Conservation (phyloP, 2,113 vertebrate genomes). For the Alethe diademata region DNA sequence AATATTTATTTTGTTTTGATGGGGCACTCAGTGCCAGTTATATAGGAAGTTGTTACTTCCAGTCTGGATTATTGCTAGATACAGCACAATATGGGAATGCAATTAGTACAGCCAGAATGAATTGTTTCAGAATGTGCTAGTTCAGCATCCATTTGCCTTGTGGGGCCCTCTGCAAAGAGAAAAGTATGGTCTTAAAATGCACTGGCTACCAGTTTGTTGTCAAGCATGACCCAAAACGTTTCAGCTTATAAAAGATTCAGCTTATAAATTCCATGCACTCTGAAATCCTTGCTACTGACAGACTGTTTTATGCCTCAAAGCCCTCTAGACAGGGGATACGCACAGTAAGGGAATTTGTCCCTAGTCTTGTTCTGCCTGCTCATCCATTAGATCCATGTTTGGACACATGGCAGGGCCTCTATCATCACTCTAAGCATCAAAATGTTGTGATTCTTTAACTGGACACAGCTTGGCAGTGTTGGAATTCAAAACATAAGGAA, state of each 20-base stretch:
- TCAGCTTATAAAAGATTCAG: background rate
- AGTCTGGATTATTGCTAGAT: background rate
- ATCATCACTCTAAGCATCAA: background rate
- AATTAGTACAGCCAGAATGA: background rate
- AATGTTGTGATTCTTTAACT: background rate
- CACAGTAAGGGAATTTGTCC: background rate
- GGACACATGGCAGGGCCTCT: background rate
- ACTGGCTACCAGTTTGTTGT: background rate
- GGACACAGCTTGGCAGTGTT: background rate
- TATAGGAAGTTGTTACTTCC: background rate
- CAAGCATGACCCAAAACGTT: background rate
- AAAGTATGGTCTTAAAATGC: background rate
- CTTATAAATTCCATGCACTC: background rate
- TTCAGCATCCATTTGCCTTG: background rate
- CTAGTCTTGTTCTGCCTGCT: background rate
- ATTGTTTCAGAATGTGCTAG: background rate
- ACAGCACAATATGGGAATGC: background rate
- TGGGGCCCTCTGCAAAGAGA: background rate
- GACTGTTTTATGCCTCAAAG: background rate
- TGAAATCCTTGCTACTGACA: background rate
- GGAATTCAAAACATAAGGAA: too few relatives aligned
- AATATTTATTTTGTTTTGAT: background rate
- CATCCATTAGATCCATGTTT: background rate
- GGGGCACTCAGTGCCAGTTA: background rate
- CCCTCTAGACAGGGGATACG: background rate